Conservation (phyloP, 2,797 vertebrate genomes). For the Brachyrhaphis roseni region DNA sequence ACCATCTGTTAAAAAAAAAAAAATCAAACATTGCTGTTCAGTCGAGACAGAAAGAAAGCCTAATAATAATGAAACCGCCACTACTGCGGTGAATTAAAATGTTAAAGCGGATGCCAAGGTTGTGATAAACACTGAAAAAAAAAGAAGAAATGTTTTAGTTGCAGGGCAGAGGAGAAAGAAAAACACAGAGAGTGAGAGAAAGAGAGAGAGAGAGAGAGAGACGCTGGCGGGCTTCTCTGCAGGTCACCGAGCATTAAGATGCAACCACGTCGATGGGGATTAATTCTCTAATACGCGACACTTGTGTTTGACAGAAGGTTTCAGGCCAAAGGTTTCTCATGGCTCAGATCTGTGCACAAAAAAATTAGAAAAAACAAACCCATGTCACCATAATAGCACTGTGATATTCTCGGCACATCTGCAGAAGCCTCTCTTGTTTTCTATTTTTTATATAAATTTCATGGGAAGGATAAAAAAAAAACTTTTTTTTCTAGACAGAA, state of each 20-base stretch:
- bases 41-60: slow-evolving; percentile 6
- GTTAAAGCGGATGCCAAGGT: slow-evolving; percentile 4
- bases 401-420: slow-evolving; percentile 35
- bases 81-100: slow-evolving; percentile 3
- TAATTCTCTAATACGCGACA: slow-evolving; percentile 67
- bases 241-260: slow-evolving; percentile 75
- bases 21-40: background rate
- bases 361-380: background rate
- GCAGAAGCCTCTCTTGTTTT: background rate
- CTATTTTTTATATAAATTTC: background rate
- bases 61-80: slow-evolving; percentile 7
- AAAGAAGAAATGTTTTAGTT: background rate
- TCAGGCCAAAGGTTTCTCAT: slow-evolving; percentile 62
- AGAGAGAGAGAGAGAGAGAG: slow-evolving; percentile 14
- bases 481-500: background rate
- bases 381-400: slow-evolving; percentile 42
- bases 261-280: slow-evolving; percentile 62
- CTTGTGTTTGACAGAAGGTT: slow-evolving; percentile 68
- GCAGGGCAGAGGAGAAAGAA: background rate
- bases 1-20: background rate
- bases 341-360: slow-evolving; percentile 33
- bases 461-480: background rate
- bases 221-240: slow-evolving; percentile 60
- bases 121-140: background rate
- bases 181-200: slow-evolving; percentile 5